Evolutionary conservation across 1,140 invertebrate genomes (phyloP).

Genomic region (Pseudoatta argentina): DNA sequence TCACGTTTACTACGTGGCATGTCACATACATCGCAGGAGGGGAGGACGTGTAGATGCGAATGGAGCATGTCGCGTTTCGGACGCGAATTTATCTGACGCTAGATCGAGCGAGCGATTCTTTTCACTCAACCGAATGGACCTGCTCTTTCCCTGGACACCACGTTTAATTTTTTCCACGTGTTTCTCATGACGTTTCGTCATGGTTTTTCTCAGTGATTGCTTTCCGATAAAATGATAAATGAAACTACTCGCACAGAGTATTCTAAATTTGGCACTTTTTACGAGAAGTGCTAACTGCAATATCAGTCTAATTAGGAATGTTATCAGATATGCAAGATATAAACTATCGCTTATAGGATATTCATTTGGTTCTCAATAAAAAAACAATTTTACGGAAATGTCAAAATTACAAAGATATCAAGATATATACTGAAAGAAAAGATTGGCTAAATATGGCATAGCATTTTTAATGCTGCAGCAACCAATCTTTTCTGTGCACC

Average conservation of each 20-base stretch:
- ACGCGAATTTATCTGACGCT: slow-evolving; percentile 11
- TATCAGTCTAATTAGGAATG: not conserved
- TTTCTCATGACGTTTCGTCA: not conserved
- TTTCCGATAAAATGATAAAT: not conserved
- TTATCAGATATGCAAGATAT: not conserved
- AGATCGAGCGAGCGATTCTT: not conserved
- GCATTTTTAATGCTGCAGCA: not conserved
- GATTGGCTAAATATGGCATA: too few relatives aligned
- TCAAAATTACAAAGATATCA: not conserved
- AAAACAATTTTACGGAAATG: not conserved
- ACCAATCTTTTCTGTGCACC: not conserved
- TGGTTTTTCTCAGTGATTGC: not conserved
- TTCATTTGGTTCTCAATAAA: not conserved
- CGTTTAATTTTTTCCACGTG: not conserved
- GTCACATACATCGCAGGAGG: not conserved
- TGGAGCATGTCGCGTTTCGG: not conserved
- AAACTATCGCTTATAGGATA: not conserved
- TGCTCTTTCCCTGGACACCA: not conserved
- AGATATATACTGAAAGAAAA: too few relatives aligned
- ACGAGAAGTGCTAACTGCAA: not conserved
- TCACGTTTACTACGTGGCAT: not conserved
- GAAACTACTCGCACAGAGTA: not conserved
- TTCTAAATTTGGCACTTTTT: not conserved
- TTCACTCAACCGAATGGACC: not conserved
- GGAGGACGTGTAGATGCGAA: not conserved